Evolutionary conservation across 2,888 invertebrate species (phyloP).

Genomic region (Rapana venosa): DNA sequence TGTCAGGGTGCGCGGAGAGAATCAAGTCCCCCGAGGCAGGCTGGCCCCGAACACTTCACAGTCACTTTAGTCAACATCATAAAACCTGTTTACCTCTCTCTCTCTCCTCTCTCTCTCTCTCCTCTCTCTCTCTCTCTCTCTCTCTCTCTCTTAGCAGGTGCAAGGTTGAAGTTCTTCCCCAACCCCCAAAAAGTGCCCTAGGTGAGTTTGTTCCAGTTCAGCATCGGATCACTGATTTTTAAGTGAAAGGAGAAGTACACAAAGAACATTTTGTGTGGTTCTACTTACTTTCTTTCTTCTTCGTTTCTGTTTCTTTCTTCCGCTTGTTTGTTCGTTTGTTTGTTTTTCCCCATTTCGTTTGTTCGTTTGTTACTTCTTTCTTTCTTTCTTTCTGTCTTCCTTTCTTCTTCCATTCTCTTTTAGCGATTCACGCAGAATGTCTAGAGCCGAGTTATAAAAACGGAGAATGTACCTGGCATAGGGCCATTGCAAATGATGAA

Average conservation of each 20-base stretch:
- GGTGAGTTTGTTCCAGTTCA: too few species aligned
- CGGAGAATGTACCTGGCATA: too few species aligned
- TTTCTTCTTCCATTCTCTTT: neutral
- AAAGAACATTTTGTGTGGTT: too few species aligned
- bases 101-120: neutral
- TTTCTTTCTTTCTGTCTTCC: neutral
- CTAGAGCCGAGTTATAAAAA: too few species aligned
- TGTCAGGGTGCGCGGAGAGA: constrained; percentile 15
- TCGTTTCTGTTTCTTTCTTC: neutral
- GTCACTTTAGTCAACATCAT: neutral
- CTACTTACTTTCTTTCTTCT: too few species aligned
- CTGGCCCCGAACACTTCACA: neutral
- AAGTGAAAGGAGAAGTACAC: too few species aligned
- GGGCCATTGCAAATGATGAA: too few species aligned
- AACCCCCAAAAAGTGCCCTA: too few species aligned
- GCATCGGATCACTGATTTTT: too few species aligned
- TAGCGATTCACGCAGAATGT: too few species aligned
- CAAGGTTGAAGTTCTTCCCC: too few species aligned
- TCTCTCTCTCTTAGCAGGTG: neutral
- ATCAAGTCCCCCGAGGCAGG: neutral
- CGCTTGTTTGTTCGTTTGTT: neutral
- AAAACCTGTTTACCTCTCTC: neutral
- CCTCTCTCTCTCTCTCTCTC: neutral
- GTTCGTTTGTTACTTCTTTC: neutral
- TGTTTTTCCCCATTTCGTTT: neutral